Evolutionary conservation across 2,888 invertebrate genomes (phyloP).

Genomic region (Axea sp.): DNA sequence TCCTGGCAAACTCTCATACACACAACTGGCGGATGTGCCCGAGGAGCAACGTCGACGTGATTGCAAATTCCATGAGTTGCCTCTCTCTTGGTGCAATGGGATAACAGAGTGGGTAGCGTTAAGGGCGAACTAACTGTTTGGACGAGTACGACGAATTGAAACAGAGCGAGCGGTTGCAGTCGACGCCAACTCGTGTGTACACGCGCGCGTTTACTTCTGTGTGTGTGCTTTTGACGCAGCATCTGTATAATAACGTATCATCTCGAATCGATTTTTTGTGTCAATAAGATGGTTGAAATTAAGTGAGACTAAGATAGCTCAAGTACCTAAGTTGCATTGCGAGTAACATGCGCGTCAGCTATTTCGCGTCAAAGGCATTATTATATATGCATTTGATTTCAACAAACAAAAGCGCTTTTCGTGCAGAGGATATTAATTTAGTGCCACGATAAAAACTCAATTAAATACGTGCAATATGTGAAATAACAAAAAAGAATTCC

Average conservation of each 20-base stretch:
- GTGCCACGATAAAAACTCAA: not conserved
- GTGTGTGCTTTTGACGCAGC: slow-evolving; percentile 36
- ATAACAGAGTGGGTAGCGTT: slow-evolving; percentile 52
- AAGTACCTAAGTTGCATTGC: slow-evolving; percentile 30
- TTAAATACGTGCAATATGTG: too few species aligned
- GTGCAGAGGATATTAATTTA: slow-evolving; percentile 19
- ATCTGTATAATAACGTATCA: slow-evolving; percentile 7
- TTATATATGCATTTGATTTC: slow-evolving; percentile 11
- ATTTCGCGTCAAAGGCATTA: slow-evolving; percentile 32
- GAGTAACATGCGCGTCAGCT: slow-evolving; percentile 5
- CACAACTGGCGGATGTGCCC: slow-evolving; percentile 46
- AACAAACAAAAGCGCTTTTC: slow-evolving; percentile 14
- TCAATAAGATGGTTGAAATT: slow-evolving; percentile 48
- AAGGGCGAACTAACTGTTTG: slow-evolving; percentile 57
- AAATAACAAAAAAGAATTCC: too few species aligned
- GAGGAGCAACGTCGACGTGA: slow-evolving; percentile 48
- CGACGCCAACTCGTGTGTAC: slow-evolving; percentile 7
- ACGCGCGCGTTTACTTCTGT: slow-evolving; percentile 7
- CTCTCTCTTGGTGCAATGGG: slow-evolving; percentile 32
- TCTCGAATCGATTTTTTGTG: slow-evolving; percentile 49
- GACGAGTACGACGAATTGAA: slow-evolving; percentile 47
- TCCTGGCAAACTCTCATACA: slow-evolving; percentile 47
- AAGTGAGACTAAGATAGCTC: slow-evolving; percentile 36
- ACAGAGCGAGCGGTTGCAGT: slow-evolving; percentile 40
- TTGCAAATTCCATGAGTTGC: slow-evolving; percentile 50